These are phyloP conservation scores for Orussus abietinus DNA, from an alignment of 1,140 invertebrate genomes.

Conservation along the genomic window DNA sequence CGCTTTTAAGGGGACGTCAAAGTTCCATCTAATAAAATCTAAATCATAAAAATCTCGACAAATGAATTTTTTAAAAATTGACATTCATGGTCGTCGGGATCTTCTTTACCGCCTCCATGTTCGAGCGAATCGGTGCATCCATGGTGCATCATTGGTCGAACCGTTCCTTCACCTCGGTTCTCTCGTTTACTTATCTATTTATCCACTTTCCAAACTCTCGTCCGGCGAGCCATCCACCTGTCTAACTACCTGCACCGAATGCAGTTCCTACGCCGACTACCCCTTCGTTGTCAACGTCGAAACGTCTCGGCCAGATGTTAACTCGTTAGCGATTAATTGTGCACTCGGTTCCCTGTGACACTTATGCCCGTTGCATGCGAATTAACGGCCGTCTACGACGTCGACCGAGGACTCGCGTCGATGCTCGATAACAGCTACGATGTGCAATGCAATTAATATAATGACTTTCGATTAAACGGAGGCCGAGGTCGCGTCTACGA, in stretches of 20 bases:
- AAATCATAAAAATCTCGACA: too few species aligned
- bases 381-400: slow-evolving; percentile 7
- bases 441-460: slow-evolving; percentile 32
- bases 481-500: slow-evolving; percentile 35
- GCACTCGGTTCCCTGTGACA: slow-evolving; percentile 21
- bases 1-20: neutral
- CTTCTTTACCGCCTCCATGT: too few species aligned
- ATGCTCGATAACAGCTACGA: slow-evolving; percentile 14
- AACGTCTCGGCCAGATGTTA: slow-evolving; percentile 29
- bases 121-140: too few species aligned
- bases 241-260: neutral
- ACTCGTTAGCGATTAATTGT: slow-evolving; percentile 32
- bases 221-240: too few species aligned
- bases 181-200: neutral
- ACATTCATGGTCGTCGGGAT: too few species aligned
- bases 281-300: neutral
- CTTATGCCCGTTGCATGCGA: slow-evolving; percentile 7
- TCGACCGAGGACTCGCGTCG: slow-evolving; percentile 7
- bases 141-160: too few species aligned
- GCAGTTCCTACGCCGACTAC: neutral
- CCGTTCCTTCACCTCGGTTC: neutral
- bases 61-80: too few species aligned
- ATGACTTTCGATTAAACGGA: slow-evolving; percentile 34
- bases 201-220: neutral
- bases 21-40: too few species aligned